phyloP scores from a whole-genome alignment of 2,797 vertebrate genomes.

The Bradypodion pumilum region DNA sequence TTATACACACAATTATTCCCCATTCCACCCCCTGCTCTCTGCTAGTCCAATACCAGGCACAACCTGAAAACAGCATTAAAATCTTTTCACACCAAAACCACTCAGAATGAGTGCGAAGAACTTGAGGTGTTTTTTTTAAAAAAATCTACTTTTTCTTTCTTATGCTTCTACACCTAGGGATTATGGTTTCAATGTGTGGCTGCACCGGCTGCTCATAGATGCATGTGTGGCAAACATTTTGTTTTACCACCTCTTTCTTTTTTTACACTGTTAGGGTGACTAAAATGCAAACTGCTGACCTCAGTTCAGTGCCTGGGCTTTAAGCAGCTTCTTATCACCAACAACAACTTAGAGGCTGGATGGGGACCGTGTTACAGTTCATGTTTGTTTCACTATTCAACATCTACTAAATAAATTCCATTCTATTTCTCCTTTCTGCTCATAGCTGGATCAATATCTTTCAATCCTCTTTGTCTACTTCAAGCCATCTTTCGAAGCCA shows the following conservation, averaged over 20 bases:
- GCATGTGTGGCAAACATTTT: no score
- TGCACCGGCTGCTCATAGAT: no score
- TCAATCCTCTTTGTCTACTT: no score
- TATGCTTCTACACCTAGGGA: background rate
- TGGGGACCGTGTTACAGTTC: background rate
- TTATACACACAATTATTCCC: background rate
- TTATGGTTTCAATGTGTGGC: background rate
- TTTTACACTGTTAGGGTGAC: background rate
- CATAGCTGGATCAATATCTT: background rate
- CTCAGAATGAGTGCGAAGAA: slow-evolving; percentile 14
- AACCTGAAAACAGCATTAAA: background rate
- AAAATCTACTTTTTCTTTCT: no score
- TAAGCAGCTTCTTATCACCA: background rate
- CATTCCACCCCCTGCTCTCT: no score
- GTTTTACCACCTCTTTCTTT: no score
- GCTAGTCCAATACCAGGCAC: background rate
- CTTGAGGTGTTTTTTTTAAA: background rate
- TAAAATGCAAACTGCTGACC: background rate
- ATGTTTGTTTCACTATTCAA: background rate
- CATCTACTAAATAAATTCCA: background rate
- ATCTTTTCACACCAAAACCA: background rate
- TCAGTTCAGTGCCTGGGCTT: background rate
- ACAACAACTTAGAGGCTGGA: background rate
- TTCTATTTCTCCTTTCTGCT: no score
- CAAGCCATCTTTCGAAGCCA: background rate